phyloP scores from a whole-genome alignment of 2,888 invertebrate genomes.

The Philopedon plagiatum region DNA sequence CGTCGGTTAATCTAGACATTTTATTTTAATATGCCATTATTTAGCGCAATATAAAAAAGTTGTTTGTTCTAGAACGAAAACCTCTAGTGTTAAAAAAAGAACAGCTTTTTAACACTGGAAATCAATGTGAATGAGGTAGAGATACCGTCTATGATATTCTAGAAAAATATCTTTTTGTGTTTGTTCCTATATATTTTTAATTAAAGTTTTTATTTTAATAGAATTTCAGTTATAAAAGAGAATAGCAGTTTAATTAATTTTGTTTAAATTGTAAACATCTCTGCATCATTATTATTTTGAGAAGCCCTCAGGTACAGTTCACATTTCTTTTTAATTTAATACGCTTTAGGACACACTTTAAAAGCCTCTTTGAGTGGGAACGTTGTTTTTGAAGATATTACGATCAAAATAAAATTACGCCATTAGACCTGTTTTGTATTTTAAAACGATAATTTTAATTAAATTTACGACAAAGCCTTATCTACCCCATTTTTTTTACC shows the following conservation, averaged over 20 bases:
- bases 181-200: too few species aligned
- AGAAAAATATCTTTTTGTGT: too few species aligned
- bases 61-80: too few species aligned
- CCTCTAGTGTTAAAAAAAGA: too few species aligned
- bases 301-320: constrained; percentile 10
- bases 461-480: constrained; percentile 49
- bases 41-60: too few species aligned
- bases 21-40: too few species aligned
- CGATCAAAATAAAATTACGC: constrained; percentile 37
- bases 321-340: constrained; percentile 14
- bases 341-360: constrained; percentile 22
- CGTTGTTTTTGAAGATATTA: constrained; percentile 27
- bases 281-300: constrained; percentile 8
- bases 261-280: background rate
- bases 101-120: too few species aligned
- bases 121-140: too few species aligned
- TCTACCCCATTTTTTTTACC: constrained; percentile 48
- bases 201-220: too few species aligned
- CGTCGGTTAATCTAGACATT: too few species aligned
- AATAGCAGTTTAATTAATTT: background rate
- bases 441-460: constrained; percentile 51
- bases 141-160: too few species aligned
- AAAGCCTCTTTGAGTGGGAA: constrained; percentile 6
- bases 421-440: constrained; percentile 46
- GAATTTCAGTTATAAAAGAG: too few species aligned